These are phyloP conservation scores for Mallotus villosus DNA, from an alignment of 2,797 vertebrate genomes.

Conservation along the genomic window DNA sequence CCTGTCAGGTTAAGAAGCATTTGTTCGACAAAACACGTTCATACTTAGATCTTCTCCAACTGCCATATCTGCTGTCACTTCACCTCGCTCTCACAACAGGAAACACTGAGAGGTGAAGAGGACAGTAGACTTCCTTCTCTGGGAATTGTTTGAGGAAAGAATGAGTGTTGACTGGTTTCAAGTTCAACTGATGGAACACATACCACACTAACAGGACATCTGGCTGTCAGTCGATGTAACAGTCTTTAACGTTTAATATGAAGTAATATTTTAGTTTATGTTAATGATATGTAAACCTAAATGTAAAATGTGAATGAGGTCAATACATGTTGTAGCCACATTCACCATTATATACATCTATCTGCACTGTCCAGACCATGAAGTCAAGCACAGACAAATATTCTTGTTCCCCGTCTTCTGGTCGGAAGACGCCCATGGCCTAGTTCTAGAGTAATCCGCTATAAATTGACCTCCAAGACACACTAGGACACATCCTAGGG, in stretches of 20 bases:
- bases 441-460: background rate
- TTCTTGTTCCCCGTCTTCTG: background rate
- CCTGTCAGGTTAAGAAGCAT: slow-evolving; percentile 15
- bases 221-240: too few species aligned
- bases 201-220: slow-evolving; percentile 25
- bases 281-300: too few species aligned
- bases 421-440: background rate
- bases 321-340: background rate
- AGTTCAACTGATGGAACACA: slow-evolving; percentile 3
- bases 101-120: background rate
- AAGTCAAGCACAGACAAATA: background rate
- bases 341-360: background rate
- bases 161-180: slow-evolving; percentile 8
- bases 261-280: too few species aligned
- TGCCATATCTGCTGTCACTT: background rate
- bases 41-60: background rate
- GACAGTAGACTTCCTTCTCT: background rate
- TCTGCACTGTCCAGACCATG: background rate
- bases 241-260: too few species aligned
- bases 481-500: too few species aligned
- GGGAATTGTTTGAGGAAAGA: slow-evolving; percentile 7
- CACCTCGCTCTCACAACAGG: background rate
- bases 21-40: background rate
- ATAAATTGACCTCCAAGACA: background rate
- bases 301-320: background rate